These are phyloP conservation scores for Trachythela sp. DNA, from an alignment of 64 coral and sea anemone species.

Conservation along the genomic window DNA sequence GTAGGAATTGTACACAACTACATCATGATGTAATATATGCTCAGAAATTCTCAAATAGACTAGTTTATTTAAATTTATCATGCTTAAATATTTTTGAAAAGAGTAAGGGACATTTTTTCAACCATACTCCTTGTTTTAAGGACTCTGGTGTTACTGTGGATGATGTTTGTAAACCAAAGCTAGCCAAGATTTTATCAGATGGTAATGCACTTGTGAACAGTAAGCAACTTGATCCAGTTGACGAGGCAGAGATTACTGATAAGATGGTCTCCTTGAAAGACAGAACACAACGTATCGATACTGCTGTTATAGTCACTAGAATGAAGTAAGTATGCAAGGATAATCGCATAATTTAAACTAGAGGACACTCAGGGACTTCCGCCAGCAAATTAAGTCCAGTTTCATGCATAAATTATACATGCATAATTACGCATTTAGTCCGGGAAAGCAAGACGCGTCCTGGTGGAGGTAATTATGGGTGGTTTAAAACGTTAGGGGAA, in stretches of 20 bases:
- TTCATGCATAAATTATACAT: too few species aligned
- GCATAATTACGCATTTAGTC: too few species aligned
- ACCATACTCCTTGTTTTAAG: background rate
- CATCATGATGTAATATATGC: background rate
- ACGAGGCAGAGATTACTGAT: background rate
- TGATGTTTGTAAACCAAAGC: background rate
- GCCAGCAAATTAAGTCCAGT: too few species aligned
- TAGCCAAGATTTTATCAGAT: background rate
- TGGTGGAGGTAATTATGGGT: too few species aligned
- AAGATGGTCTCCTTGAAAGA: conserved; percentile 4
- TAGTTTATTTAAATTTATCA: too few species aligned
- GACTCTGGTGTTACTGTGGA: background rate
- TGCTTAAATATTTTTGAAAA: too few species aligned
- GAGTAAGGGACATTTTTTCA: too few species aligned
- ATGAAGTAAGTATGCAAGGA: background rate
- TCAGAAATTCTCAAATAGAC: too few species aligned
- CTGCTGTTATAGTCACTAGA: background rate
- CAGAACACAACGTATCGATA: background rate
- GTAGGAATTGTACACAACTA: background rate
- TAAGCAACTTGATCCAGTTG: background rate
- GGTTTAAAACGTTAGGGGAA: too few species aligned
- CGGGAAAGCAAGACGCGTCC: too few species aligned
- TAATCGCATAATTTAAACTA: background rate
- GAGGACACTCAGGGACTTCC: too few species aligned
- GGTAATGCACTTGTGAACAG: background rate